A percentile compares a stretch with the other conserved stretches of the same genome.
These are phyloP conservation scores for Eristalinus sepulchralis DNA, from an alignment of 2,888 invertebrate species.

Conservation along the genomic window DNA sequence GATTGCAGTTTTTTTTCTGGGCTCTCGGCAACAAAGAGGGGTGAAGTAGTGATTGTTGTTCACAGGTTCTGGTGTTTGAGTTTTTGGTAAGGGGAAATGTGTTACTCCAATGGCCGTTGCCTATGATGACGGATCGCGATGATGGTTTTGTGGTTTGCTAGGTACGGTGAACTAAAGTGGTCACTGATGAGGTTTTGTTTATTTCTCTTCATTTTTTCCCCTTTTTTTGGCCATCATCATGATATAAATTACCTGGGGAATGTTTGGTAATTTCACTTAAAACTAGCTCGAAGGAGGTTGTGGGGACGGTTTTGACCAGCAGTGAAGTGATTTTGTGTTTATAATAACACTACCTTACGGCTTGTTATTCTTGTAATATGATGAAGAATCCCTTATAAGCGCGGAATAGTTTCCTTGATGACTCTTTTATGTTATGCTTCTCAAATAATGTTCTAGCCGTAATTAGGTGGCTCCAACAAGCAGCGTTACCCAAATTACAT, in stretches of 20 bases:
- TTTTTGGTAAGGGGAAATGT: not conserved
- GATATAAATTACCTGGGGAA: slow-evolving; percentile 45
- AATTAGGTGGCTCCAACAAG: slow-evolving; percentile 30
- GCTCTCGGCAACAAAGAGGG: not conserved
- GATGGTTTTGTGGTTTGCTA: slow-evolving; percentile 35
- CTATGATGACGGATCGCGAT: slow-evolving; percentile 31
- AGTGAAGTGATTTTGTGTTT: slow-evolving; percentile 39
- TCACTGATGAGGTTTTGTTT: slow-evolving; percentile 28
- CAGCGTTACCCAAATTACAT: slow-evolving; percentile 22
- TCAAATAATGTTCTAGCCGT: slow-evolving; percentile 12
- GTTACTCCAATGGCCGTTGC: slow-evolving; percentile 28
- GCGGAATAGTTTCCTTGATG: slow-evolving; percentile 25
- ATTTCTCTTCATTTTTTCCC: slow-evolving; percentile 19
- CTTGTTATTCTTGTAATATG: slow-evolving; percentile 33
- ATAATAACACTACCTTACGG: slow-evolving; percentile 28
- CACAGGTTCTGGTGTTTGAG: not conserved
- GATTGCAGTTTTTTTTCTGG: slow-evolving; percentile 7
- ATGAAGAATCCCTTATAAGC: slow-evolving; percentile 32
- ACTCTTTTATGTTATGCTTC: slow-evolving; percentile 26
- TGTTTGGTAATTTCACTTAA: slow-evolving; percentile 46
- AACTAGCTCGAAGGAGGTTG: slow-evolving; percentile 9
- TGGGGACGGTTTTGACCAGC: not conserved
- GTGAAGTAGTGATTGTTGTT: slow-evolving; percentile 3
- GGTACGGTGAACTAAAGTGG: slow-evolving; percentile 5
- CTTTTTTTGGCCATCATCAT: slow-evolving; percentile 28